phyloP scores from a whole-genome alignment of 2,888 invertebrate genomes.

The Tribolium freemani region DNA sequence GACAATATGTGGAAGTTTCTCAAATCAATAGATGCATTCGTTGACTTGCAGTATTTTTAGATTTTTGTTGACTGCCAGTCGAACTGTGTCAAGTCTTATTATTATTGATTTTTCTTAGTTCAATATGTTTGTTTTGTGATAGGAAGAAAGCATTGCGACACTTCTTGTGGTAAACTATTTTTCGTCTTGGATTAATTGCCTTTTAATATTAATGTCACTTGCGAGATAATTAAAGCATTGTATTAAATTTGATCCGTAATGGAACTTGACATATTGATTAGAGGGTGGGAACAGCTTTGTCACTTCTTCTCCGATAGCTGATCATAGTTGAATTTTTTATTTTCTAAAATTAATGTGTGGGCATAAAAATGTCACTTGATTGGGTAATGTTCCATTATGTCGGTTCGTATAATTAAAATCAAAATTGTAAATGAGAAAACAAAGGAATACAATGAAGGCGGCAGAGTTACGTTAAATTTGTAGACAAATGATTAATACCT shows the following conservation, averaged over 20 bases:
- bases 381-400: not conserved
- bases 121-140: not conserved
- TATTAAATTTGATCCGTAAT: not conserved
- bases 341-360: not conserved
- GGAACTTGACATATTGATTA: not conserved
- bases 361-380: not conserved
- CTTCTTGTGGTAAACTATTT: not conserved
- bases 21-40: conserved; percentile 14
- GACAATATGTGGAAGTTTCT: conserved; percentile 7
- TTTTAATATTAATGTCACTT: not conserved
- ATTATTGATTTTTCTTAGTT: not conserved
- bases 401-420: not conserved
- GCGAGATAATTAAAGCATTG: not conserved
- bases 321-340: not conserved
- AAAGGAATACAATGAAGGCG: not conserved
- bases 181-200: not conserved
- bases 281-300: not conserved
- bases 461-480: no score
- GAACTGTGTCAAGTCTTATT: not conserved
- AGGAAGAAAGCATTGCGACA: not conserved
- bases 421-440: not conserved
- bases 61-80: not conserved
- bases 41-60: not conserved
- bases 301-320: not conserved
- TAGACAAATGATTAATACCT: no score